Percentiles rank a stretch among this genome's conserved stretches.
phyloP scores from a whole-genome alignment of 2,797 vertebrate genomes.

The Eulemur coronatus region DNA sequence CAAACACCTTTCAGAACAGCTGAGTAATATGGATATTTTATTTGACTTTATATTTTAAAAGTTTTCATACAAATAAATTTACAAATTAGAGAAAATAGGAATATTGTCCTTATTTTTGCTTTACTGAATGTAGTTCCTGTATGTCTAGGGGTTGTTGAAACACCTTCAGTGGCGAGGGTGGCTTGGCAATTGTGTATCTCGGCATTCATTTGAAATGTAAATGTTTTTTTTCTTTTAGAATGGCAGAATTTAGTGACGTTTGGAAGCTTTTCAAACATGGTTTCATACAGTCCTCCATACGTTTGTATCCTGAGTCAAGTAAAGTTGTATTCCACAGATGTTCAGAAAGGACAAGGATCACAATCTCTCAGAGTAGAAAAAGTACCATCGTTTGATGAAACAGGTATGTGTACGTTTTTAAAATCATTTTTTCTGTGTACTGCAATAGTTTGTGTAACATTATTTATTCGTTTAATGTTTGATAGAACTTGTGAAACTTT shows the following conservation, averaged over 20 bases:
- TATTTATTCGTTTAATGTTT: background rate
- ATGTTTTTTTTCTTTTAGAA: slow-evolving; percentile 83
- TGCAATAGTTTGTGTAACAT: background rate
- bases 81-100: slow-evolving; percentile 14
- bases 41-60: background rate
- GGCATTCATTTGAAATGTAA: slow-evolving; percentile 35
- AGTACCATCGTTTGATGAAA: slow-evolving; percentile 69
- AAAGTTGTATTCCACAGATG: slow-evolving; percentile 90
- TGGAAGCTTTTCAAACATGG: slow-evolving; percentile 84
- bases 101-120: background rate
- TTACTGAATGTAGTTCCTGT: background rate
- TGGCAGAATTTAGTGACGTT: slow-evolving; percentile 86
- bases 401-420: slow-evolving; percentile 71
- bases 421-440: background rate
- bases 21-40: background rate
- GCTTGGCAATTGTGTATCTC: background rate
- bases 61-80: background rate
- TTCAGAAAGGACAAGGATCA: slow-evolving; percentile 85
- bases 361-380: slow-evolving; percentile 58
- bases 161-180: background rate
- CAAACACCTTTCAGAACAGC: background rate
- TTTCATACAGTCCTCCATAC: slow-evolving; percentile 84
- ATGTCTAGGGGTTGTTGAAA: background rate
- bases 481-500: background rate
- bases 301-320: slow-evolving; percentile 86